Base-by-base conservation (phyloP, 1,140 invertebrate genomes). In the Brachionus calyciflorus region DNA sequence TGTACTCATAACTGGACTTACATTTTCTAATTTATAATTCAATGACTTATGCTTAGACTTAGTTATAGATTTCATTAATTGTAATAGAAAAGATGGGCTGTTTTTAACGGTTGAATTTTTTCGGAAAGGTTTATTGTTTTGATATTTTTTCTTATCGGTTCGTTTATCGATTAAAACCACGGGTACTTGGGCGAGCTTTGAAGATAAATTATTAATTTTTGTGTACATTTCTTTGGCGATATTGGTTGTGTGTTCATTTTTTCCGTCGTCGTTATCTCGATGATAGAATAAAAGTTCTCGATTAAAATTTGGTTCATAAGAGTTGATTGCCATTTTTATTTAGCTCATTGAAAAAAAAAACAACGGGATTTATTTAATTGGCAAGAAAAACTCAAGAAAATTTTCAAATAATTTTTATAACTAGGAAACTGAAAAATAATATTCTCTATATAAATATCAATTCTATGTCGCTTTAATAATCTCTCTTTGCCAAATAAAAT, bases 271-370 rank as follows among this genome's bases (percentile, higher is more conserved):
- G 24, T 65, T 44, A 44, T 65, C 60, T 14, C 60, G 33, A n/a
- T 65, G 60, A 44, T 65, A 65, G 21, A 65, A 65, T 17, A 65
- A 65, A 44, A 65, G 44, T 41, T 65, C 60, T 1, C 60, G 60
- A 44, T 65, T 65, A 24, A 65, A 65, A 19, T 65, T 65, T 21
- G 41, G 41, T 21, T 65, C 37, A 24, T 33, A 60, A 3, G 55
- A 60, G 30, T 19, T 37, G 37, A 37, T 33, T 33, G 28, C 55
- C 55, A 60, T 60, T n/a, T 37, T 37, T 19, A n/a, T n/a, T n/a
- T n/a, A n/a, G n/a, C n/a, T n/a, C n/a, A n/a, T n/a, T n/a, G n/a
- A n/a, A n/a, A n/a, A n/a, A n/a, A n/a, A n/a, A n/a, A n/a, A n/a
- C n/a, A n/a, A n/a, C n/a, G n/a, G n/a, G 6, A 28, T 26, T 60